Base-by-base conservation (phyloP, 2,888 invertebrate genomes). In the Mystacides longicornis region DNA sequence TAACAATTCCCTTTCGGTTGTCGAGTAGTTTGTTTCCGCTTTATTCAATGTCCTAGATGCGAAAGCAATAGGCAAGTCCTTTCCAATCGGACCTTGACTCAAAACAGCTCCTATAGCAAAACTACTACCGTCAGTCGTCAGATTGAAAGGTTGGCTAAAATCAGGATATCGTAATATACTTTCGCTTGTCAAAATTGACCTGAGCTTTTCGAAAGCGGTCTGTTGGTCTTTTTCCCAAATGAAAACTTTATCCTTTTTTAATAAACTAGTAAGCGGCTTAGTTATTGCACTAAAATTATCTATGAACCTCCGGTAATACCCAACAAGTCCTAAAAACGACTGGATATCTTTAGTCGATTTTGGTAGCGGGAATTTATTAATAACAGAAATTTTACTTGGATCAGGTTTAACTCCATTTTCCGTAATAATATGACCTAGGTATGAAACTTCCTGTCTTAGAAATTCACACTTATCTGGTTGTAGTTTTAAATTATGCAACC, bases 261-360 rank as follows among this genome's bases (percentile, higher is more conserved):
- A 56, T 18, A 64, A 47, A 3, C 52, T 5, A 1, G 63, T 64
- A 14, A 68, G 21, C 11, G 55, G 55, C 42, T 55, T 45, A 11
- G 55, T 19, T 16, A 48, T 0, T 65, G 64, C 43, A 58, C 58
- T 0, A 65, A 61, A 11, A 62, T 59, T 53, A 56, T 56, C 5
- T 62, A 55, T 49, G 64, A 67, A 5, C 61, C 21, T 22, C 50
- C 23, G 2, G 67, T 64, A 68, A 46, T 67, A 69, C 0, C 65
- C 63, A 1, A 62, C 54, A 5, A 67, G 49, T 1, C 67, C 67
- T 11, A 67, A 49, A 23, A 68, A 67, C 46, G 60, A 55, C 51
- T 62, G 60, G 1, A 65, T 56, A 16, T 64, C 60, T 47, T 62
- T 64, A 0, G 50, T 20, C 9, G 42, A 52, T 20, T 51, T 54